Base-by-base conservation (phyloP, 2,888 invertebrate species). In the Philhelius pedissequus region DNA sequence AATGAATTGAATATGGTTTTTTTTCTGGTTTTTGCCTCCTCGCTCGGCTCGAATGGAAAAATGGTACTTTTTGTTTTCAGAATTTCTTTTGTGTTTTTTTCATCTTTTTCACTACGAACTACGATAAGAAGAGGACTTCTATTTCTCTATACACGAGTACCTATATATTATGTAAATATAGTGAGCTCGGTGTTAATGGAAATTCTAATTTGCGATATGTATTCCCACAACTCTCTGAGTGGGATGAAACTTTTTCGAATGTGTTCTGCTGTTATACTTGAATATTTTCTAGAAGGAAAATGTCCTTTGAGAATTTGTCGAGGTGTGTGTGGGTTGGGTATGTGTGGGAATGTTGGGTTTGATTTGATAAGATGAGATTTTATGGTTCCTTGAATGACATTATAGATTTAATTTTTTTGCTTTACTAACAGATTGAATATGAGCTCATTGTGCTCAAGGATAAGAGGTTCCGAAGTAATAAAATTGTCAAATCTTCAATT, bases 181-280 rank as follows among this genome's bases (percentile, higher is more conserved):
- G 52, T 15, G 13, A 50, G 66, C 43, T 60, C 54, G 15, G 80
- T 84, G 76, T 80, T 84, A 84, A 84, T 84, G 84, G 84, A 80
- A 76, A 76, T 71, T 76, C 75, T 80, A 84, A 80, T 70, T 79
- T 80, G 80, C 66, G 76, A 84, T 80, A 84, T 80, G 80, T 76
- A 66, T 5, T 25, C 13, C 2, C 7, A 32, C 54, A 6, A 7
- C 22, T 71, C 76, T 71, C 70, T 4, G 13, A 43, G 18, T 43
- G 27, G 43, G 27, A 62, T 43, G 43, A 43, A 38, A 27, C 7
- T 43, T 62, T 27, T 27, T 15, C 60, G 9, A 30, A 62, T 18
- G 27, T n/a, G 1, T 27, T 25, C 18, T 43, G 11, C 25, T n/a
- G 15, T 62, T 62, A 40, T n/a, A 27, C 11, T 27, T 15, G 25